Base-by-base conservation (phyloP, 2,797 vertebrate genomes). In the Carapus acus region DNA sequence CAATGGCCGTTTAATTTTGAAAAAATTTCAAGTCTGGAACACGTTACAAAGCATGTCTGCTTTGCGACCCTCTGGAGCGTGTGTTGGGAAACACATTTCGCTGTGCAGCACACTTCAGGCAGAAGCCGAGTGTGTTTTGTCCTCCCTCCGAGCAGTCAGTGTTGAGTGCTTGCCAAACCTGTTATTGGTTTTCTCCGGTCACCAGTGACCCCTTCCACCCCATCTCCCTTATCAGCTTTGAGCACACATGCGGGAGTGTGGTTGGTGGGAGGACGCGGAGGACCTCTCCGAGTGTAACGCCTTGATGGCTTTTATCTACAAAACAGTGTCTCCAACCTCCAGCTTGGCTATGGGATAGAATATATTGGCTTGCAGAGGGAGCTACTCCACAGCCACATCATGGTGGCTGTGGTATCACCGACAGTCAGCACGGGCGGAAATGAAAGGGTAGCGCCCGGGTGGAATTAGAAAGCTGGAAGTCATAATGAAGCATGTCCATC, bases 161-260 rank as follows among this genome's bases (percentile, higher is more conserved):
- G 43, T 64, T 33, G 53, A 48, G 43, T 52, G 0, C 58, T 69
- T 56, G 71, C 59, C 67, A 77, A 79, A 64, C 51, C 67, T 52
- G 53, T 58, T 65, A 48, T 44, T 39, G 40, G 38, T 71, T 69
- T 54, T 41, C 45, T 51, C 50, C 53, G n/a, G 64, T 70, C 71
- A 64, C 61, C 29, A 9, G 60, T 80, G 79, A 80, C 83, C 82
- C 65, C 71, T 63, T 74, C 69, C 69, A 78, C 67, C 77, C 73
- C 65, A 69, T 80, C 77, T 75, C 65, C 56, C 83, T 89, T 88
- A 88, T 89, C 86, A 85, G 83, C 7, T 33, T 43, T 11, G 39
- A 69, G 77, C 87, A 89, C 82, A 81, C 74, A 54, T 17, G 37
- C 50, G 62, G 73, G 77, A 67, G 75, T 51, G 82, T 61, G 70